phyloP scores from a whole-genome alignment of 2,797 vertebrate genomes.

The Sarcophilus harrisii region DNA sequence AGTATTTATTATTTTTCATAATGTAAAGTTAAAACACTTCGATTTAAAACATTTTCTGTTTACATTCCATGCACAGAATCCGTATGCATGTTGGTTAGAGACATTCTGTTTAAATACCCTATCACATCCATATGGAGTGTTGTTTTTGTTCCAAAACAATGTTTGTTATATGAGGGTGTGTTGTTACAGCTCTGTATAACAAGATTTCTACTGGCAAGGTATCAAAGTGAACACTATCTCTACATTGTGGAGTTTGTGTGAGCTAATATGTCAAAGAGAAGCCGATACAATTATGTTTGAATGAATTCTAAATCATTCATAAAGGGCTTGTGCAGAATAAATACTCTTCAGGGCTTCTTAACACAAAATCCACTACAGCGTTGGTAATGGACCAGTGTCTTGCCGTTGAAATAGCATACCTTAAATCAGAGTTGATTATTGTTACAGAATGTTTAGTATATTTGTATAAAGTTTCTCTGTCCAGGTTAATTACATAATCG shows the following conservation, averaged over 20 bases:
- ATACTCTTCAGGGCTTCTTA: conserved; percentile 66
- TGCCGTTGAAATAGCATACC: conserved; percentile 46
- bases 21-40: conserved; percentile 78
- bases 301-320: conserved; percentile 80
- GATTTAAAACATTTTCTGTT: conserved; percentile 77
- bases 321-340: conserved; percentile 74
- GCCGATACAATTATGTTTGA: conserved; percentile 76
- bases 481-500: conserved; percentile 66
- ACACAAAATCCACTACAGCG: conserved; percentile 44
- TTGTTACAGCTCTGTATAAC: conserved; percentile 2
- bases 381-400: conserved; percentile 62
- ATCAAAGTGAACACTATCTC: conserved; percentile 65
- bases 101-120: conserved; percentile 49
- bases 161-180: conserved; percentile 58
- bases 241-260: conserved; percentile 60
- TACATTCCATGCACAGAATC: conserved; percentile 67
- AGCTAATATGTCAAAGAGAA: conserved; percentile 67
- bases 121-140: conserved; percentile 56
- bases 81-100: conserved; percentile 70
- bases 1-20: conserved; percentile 83
- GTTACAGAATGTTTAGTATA: conserved; percentile 16
- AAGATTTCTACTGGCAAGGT: conserved; percentile 62
- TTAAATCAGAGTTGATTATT: conserved; percentile 62
- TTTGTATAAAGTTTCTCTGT: conserved; percentile 69
- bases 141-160: conserved; percentile 66